Percentiles rank a stretch among this genome's conserved stretches.
These are phyloP conservation scores for Rynchops niger DNA, from an alignment of 2,113 vertebrate species.

Conservation along the genomic window DNA sequence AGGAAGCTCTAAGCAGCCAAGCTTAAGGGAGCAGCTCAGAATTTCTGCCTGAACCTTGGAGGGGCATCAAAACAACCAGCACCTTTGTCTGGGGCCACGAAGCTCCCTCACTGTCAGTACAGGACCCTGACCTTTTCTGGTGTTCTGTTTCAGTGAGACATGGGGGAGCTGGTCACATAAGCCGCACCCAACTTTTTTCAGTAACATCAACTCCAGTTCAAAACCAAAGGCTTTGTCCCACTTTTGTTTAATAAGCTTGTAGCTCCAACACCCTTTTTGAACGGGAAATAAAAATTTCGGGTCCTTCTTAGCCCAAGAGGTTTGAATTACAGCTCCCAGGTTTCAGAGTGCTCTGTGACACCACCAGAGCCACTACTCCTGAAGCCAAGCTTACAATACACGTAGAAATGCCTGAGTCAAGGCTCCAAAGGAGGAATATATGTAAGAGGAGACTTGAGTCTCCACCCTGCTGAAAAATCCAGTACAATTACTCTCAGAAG, in stretches of 20 bases:
- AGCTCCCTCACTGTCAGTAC: not conserved
- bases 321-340: not conserved
- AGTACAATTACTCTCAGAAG: not conserved
- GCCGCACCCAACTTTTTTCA: not conserved
- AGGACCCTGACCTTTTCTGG: not conserved
- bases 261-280: not conserved
- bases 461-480: not conserved
- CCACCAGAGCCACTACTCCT: rapidly evolving
- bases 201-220: not conserved
- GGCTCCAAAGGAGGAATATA: not conserved
- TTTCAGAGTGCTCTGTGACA: not conserved
- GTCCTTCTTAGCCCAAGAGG: not conserved
- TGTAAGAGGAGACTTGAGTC: not conserved
- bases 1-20: not conserved
- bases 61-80: not conserved
- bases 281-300: not conserved
- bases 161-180: not conserved
- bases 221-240: not conserved
- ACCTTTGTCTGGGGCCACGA: not conserved
- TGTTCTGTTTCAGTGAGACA: not conserved
- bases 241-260: not conserved
- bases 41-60: not conserved
- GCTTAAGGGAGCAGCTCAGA: not conserved
- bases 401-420: not conserved
- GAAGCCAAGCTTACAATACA: not conserved